A percentile compares a stretch with the other conserved stretches of the same genome.
Conservation (phyloP, 64 coral and sea anemone genomes). For the Anthopleura sola region DNA sequence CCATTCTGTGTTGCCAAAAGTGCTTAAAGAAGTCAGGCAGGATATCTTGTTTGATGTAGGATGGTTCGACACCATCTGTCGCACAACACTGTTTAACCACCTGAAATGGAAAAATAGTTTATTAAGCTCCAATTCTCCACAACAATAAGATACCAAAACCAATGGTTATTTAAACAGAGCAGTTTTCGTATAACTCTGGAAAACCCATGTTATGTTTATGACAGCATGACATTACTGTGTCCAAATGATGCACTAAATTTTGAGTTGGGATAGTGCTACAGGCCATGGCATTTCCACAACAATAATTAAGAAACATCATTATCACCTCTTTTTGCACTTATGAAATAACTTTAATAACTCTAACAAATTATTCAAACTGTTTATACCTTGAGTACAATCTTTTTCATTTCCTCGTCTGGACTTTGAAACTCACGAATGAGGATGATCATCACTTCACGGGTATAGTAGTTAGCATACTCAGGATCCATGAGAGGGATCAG, state of each 20-base stretch:
- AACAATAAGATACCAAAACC: too few relatives aligned
- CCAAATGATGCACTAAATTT: too few relatives aligned
- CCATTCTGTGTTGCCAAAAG: constrained; percentile 99
- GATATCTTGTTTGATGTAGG: constrained; percentile 98
- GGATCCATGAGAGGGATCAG: constrained; percentile 97
- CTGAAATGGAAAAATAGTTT: constrained; percentile 16
- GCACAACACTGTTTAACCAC: constrained; percentile 99
- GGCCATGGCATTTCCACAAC: too few relatives aligned
- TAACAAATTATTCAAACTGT: not conserved
- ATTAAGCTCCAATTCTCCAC: not conserved
- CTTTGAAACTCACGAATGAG: constrained; percentile 99
- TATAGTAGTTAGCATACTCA: constrained; percentile 99
- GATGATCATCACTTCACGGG: constrained; percentile 98
- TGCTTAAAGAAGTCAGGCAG: constrained; percentile 99
- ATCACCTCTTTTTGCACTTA: not conserved
- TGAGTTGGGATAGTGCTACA: too few relatives aligned
- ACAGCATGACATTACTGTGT: too few relatives aligned
- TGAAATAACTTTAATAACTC: not conserved
- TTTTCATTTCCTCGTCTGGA: constrained; percentile 99
- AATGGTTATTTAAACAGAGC: too few relatives aligned
- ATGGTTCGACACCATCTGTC: constrained; percentile 98
- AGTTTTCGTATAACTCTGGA: too few relatives aligned
- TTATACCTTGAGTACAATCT: constrained; percentile 95
- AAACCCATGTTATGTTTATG: too few relatives aligned
- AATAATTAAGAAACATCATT: too few relatives aligned